Conservation (phyloP, 2,797 vertebrate genomes). For the Petrocephalus sullivani region DNA sequence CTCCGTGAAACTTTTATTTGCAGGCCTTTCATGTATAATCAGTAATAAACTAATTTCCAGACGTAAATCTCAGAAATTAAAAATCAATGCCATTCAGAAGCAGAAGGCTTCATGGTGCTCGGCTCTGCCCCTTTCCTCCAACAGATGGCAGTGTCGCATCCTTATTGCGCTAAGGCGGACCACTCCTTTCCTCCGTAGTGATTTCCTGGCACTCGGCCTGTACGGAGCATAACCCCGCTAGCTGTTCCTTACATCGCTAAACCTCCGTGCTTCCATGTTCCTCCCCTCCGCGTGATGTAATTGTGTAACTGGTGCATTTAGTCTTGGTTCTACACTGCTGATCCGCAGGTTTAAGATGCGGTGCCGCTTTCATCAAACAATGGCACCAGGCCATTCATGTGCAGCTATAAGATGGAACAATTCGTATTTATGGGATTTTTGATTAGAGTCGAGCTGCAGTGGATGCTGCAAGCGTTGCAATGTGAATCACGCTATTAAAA, state of each 20-base stretch:
- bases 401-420: neutral
- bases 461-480: neutral
- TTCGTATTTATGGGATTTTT: slow-evolving; percentile 14
- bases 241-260: neutral
- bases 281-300: neutral
- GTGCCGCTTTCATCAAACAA: neutral
- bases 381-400: neutral
- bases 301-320: slow-evolving; percentile 10
- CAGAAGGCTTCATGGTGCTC: neutral
- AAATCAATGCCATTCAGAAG: slow-evolving; percentile 12
- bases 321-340: neutral
- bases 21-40: slow-evolving; percentile 4
- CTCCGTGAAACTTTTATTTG: neutral
- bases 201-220: slow-evolving; percentile 8
- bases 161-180: slow-evolving; percentile 20
- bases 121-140: slow-evolving; percentile 21
- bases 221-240: neutral
- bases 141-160: slow-evolving; percentile 61
- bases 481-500: neutral
- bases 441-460: neutral
- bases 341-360: neutral
- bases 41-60: slow-evolving; percentile 10
- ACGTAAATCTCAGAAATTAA: slow-evolving; percentile 15
- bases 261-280: neutral
- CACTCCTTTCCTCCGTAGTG: neutral